Percentiles rank a stretch among this genome's conserved stretches.
phyloP scores from a whole-genome alignment of 2,888 invertebrate species.

The Sinodicranocentrus sp. region DNA sequence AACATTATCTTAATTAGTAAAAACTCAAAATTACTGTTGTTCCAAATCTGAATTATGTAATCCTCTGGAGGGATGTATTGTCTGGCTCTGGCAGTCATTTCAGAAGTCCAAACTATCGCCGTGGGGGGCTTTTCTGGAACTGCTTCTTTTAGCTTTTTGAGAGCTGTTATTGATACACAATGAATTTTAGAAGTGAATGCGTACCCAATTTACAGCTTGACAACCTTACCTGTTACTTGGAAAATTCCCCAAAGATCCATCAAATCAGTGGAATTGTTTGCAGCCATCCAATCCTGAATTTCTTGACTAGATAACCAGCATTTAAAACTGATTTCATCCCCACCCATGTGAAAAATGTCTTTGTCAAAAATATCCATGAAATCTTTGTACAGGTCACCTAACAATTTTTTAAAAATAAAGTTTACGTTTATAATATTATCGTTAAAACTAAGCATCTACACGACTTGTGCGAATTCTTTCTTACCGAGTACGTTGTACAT shows the following conservation, averaged over 20 bases:
- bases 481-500: constrained; percentile 82
- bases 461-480: neutral
- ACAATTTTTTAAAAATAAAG: neutral
- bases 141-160: constrained; percentile 67
- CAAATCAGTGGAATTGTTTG: constrained; percentile 79
- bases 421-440: neutral
- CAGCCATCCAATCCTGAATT: constrained; percentile 81
- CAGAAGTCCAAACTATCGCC: constrained; percentile 90
- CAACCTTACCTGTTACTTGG: constrained; percentile 67
- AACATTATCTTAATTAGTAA: no score
- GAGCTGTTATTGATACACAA: constrained; percentile 36
- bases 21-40: constrained; percentile 66
- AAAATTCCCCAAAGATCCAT: constrained; percentile 77
- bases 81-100: constrained; percentile 84
- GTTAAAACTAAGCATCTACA: neutral
- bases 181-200: neutral
- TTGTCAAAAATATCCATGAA: constrained; percentile 87
- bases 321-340: constrained; percentile 82
- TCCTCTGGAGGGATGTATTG: constrained; percentile 85
- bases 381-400: constrained; percentile 83
- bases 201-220: neutral
- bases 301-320: constrained; percentile 88
- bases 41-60: constrained; percentile 85
- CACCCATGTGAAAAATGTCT: no score
- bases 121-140: constrained; percentile 81